Percentiles rank a stretch among this genome's conserved stretches.
Conservation (phyloP, 2,797 vertebrate genomes). For the Pseudotriccus pelzelni region DNA sequence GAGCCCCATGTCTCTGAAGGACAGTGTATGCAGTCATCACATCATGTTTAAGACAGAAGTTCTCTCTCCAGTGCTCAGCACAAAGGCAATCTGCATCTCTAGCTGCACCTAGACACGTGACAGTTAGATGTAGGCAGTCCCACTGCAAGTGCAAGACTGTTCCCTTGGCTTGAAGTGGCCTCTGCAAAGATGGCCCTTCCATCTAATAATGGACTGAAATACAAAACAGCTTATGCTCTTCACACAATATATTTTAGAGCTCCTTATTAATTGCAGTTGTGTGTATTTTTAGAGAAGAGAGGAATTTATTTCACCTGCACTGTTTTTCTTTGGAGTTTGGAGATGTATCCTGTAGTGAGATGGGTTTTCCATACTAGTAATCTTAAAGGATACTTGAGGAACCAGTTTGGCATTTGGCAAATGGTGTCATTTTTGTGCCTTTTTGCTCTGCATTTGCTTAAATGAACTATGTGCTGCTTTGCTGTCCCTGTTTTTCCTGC, state of each 20-base stretch:
- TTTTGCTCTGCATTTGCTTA: not conserved
- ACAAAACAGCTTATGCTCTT: not conserved
- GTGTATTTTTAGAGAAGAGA: not conserved
- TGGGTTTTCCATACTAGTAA: not conserved
- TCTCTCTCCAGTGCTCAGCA: not conserved
- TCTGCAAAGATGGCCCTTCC: not conserved
- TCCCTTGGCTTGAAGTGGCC: not conserved
- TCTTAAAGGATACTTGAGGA: not conserved
- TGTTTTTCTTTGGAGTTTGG: not conserved
- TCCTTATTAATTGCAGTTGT: not conserved
- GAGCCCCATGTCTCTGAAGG: not conserved
- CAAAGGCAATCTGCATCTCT: not conserved
- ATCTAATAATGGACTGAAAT: not conserved
- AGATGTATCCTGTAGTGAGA: not conserved
- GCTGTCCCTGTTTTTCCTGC: not conserved
- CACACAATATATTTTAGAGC: not conserved
- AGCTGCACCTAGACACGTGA: fast-evolving
- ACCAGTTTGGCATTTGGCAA: not conserved
- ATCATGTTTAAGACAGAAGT: not conserved
- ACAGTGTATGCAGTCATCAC: not conserved
- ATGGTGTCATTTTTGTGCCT: not conserved
- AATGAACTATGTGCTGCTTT: not conserved
- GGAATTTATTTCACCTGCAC: not conserved
- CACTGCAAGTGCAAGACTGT: not conserved
- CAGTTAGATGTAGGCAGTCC: not conserved